Evolutionary conservation across 2,113 vertebrate genomes (phyloP), one percentile per base, ranked within the genome.

Genomic region (Campylomormyrus tamandua): DNA sequence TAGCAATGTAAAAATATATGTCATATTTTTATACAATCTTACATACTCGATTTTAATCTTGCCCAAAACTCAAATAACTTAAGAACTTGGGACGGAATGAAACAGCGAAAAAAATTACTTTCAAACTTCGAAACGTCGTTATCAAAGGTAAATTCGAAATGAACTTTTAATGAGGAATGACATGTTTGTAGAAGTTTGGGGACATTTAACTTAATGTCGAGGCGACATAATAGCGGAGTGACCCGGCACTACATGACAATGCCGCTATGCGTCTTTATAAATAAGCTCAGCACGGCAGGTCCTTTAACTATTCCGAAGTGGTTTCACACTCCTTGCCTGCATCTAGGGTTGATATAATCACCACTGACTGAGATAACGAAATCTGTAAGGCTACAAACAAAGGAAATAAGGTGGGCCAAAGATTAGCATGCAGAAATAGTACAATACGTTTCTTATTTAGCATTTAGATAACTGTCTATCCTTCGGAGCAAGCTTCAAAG

Each of bases 361-460:
- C 97, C 96, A 97, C 94, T 95, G 95, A 98, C 97, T 39, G 66
- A 89, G 48, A 89, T 80, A 98, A 97, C 95, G 96, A 95, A 95
- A 96, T 95, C 96, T 97, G 96, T 94, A 66, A 66, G 95, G 96
- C 95, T 95, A 95, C 97, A 97, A 97, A 98, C 98, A 98, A 97
- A 95, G 95, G 97, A 97, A 97, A 96, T 97, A 96, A 97, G 97
- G 97, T 97, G 97, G 97, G 98, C 97, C 97, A 97, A 97, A 99
- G 98, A 99, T 99, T 98, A 98, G 98, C 97, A 99, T 98, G 97
- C 97, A 96, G 96, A 97, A 99, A 98, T 98, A 99, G 98, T 98
- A 98, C 98, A 99, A 99, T 98, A 97, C 97, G 97, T 98, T 98
- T 98, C 98, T 99, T 99, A 99, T 98, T 99, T 99, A 99, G 98